These are phyloP conservation scores for Archaeoteleia sp. DNA, from an alignment of 2,888 invertebrate species.

Conservation along the genomic window DNA sequence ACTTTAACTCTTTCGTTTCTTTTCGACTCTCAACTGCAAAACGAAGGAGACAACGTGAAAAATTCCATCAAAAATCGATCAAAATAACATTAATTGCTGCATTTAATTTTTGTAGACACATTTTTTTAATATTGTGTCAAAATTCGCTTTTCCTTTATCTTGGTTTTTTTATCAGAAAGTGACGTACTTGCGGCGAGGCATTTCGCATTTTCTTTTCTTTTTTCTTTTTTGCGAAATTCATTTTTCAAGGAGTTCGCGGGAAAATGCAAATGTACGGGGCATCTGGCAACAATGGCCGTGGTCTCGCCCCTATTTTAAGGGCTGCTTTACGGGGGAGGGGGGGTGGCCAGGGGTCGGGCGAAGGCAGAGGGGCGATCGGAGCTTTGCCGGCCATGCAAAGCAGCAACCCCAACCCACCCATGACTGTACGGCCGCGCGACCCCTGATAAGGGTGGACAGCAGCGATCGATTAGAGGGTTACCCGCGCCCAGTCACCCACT, in stretches of 20 bases:
- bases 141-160: slow-evolving; percentile 1
- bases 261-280: slow-evolving; percentile 74
- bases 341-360: slow-evolving; percentile 49
- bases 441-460: slow-evolving; percentile 75
- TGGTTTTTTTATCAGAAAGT: slow-evolving; percentile 1
- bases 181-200: slow-evolving; percentile 11
- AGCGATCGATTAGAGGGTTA: slow-evolving; percentile 75
- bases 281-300: slow-evolving; percentile 75
- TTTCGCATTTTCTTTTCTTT: slow-evolving; percentile 28
- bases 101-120: no score
- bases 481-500: slow-evolving; percentile 64
- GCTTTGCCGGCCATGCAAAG: slow-evolving; percentile 72
- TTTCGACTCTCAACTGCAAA: no score
- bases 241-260: slow-evolving; percentile 73
- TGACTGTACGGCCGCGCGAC: slow-evolving; percentile 52
- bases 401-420: slow-evolving; percentile 60
- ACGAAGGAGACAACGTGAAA: no score
- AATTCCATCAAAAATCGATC: no score
- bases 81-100: no score
- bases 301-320: slow-evolving; percentile 74
- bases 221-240: slow-evolving; percentile 59
- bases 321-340: slow-evolving; percentile 62
- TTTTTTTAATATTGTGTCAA: no score
- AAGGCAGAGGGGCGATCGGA: slow-evolving; percentile 41
- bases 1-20: slow-evolving; percentile 20